A percentile compares a stretch with the other conserved stretches of the same genome.
Evolutionary conservation across 2,888 invertebrate species (phyloP).

Genomic region (Nephrotoma flavescens): DNA sequence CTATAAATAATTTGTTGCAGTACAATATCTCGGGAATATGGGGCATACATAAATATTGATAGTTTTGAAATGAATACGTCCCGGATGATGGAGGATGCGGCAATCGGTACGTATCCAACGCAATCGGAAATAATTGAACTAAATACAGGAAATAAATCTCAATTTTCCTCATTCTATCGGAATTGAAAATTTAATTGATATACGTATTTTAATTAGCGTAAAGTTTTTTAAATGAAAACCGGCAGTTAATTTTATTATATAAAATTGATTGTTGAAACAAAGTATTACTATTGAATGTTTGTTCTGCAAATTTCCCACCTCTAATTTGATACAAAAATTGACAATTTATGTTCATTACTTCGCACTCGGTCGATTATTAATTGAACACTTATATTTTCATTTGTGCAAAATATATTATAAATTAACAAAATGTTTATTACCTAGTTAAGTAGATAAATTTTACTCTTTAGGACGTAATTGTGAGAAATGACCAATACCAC

Average conservation of each 20-base stretch:
- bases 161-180: slow-evolving; percentile 3
- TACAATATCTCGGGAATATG: slow-evolving; percentile 1
- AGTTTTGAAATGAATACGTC: background rate
- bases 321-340: background rate
- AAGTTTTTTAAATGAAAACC: background rate
- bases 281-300: background rate
- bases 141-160: background rate
- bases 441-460: background rate
- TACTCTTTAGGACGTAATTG: background rate
- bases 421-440: background rate
- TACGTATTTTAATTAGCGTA: background rate
- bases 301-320: background rate
- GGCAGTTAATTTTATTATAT: background rate
- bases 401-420: background rate
- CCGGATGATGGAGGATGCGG: background rate
- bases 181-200: background rate
- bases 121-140: background rate
- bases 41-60: background rate
- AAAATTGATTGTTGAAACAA: background rate
- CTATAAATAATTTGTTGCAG: background rate
- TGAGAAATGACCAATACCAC: background rate
- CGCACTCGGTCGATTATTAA: background rate
- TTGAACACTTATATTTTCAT: background rate
- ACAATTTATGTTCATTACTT: background rate
- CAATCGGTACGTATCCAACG: background rate